These are phyloP conservation scores for Labeo calbasu DNA, from an alignment of 2,797 vertebrate species.

Conservation along the genomic window DNA sequence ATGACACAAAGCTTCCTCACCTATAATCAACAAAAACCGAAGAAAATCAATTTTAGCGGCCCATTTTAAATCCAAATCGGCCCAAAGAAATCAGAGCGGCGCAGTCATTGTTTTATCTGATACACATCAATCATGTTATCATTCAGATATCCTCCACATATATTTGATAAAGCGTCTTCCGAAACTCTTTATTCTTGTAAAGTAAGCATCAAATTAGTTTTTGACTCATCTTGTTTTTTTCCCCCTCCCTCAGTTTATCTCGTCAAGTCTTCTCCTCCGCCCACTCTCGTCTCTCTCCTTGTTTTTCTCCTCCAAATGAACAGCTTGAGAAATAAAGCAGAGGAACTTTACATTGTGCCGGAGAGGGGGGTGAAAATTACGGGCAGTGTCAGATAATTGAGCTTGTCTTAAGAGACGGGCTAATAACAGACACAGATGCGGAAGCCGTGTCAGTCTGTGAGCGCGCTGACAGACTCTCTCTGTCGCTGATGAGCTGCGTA, in stretches of 20 bases:
- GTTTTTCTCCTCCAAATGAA: constrained; percentile 79
- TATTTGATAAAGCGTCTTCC: constrained; percentile 60
- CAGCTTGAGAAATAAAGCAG: constrained; percentile 83
- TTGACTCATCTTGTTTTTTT: constrained; percentile 78
- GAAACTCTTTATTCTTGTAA: constrained; percentile 68
- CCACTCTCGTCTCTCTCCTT: constrained; percentile 83
- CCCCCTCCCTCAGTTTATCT: constrained; percentile 58
- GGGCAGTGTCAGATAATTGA: constrained; percentile 90
- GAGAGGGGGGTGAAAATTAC: constrained; percentile 88
- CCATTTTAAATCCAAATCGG: background rate
- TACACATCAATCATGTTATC: constrained; percentile 63
- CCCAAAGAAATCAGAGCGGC: constrained; percentile 25
- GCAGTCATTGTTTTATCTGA: constrained; percentile 58
- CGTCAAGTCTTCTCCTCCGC: constrained; percentile 65
- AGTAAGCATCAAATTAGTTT: constrained; percentile 83
- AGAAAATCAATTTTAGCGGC: background rate
- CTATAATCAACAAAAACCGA: constrained; percentile 5
- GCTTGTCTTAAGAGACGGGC: constrained; percentile 87
- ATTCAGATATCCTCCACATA: constrained; percentile 59
- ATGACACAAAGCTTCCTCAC: background rate
- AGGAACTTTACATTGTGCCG: constrained; percentile 87
- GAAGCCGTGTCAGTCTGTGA: constrained; percentile 85
- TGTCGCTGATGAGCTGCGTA: constrained; percentile 87
- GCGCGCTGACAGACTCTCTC: constrained; percentile 85
- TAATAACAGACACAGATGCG: constrained; percentile 86